Evolutionary conservation across 2,888 invertebrate species (phyloP).

Genomic region (Tanypteryx hageni): DNA sequence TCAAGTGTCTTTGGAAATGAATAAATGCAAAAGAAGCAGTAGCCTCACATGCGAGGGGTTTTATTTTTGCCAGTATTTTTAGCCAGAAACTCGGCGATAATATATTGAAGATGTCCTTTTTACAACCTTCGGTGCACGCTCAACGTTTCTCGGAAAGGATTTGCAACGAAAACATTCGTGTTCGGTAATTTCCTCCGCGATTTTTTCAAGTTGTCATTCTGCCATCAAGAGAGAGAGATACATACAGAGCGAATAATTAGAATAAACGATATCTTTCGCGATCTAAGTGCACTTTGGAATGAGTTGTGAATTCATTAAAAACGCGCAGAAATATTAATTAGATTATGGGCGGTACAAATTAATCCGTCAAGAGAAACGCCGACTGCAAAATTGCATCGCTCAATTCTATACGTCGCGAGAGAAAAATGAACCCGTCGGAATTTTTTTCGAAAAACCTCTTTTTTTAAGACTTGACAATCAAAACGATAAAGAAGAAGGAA

Average conservation of each 20-base stretch:
- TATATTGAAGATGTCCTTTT: background rate
- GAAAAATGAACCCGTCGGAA: background rate
- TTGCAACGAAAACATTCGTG: background rate
- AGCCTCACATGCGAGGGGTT: background rate
- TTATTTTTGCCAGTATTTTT: background rate
- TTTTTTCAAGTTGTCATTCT: background rate
- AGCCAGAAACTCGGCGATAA: background rate
- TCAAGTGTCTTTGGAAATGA: background rate
- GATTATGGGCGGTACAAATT: background rate
- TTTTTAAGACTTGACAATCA: background rate
- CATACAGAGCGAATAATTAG: background rate
- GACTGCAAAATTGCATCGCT: background rate
- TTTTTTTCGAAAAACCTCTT: background rate
- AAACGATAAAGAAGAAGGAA: background rate
- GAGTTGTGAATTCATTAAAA: background rate
- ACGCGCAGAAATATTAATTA: background rate
- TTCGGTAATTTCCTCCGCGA: background rate
- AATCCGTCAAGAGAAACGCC: background rate
- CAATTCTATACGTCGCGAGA: background rate
- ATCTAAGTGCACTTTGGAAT: background rate
- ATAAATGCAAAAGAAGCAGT: background rate
- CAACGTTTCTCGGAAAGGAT: slow-evolving; percentile 6
- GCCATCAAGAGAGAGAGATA: background rate
- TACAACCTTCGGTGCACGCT: background rate
- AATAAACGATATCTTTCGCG: background rate